Conservation (phyloP, 1,140 invertebrate species). For the Papilio xuthus region DNA sequence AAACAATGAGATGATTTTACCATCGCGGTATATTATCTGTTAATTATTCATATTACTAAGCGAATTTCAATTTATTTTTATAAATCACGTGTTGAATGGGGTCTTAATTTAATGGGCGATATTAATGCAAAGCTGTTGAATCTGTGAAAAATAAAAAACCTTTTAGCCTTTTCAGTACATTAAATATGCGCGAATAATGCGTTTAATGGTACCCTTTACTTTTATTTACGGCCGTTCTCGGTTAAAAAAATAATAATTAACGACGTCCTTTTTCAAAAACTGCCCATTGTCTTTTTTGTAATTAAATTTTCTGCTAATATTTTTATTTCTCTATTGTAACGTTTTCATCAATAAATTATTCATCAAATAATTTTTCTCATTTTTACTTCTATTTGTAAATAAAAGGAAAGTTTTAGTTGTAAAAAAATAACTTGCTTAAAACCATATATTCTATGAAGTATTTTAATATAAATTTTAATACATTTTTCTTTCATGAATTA, state of each 20-base stretch:
- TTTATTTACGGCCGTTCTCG: slow-evolving; percentile 72
- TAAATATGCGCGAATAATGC: slow-evolving; percentile 79
- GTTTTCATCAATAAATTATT: not conserved
- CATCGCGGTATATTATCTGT: not conserved
- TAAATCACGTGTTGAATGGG: slow-evolving; percentile 69
- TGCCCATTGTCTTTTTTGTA: slow-evolving; percentile 67
- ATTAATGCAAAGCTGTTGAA: slow-evolving; percentile 75
- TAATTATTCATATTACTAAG: slow-evolving; percentile 41
- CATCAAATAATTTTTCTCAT: not conserved
- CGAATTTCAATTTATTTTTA: slow-evolving; percentile 44
- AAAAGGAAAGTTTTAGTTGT: no score
- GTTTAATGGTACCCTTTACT: slow-evolving; percentile 79
- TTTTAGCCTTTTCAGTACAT: slow-evolving; percentile 78
- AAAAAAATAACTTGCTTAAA: no score
- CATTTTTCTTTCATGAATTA: no score
- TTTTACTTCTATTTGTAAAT: not conserved
- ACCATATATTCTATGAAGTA: no score
- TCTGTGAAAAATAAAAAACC: slow-evolving; percentile 71
- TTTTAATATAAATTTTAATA: no score
- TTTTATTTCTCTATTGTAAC: slow-evolving; percentile 11
- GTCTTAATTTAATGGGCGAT: slow-evolving; percentile 69
- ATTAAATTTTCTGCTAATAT: slow-evolving; percentile 43
- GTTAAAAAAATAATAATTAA: slow-evolving; percentile 75
- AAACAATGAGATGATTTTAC: not conserved
- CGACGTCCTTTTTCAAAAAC: slow-evolving; percentile 65